Conservation (phyloP, 2,113 vertebrate genomes). For the Cyprinodon brontotheroides region DNA sequence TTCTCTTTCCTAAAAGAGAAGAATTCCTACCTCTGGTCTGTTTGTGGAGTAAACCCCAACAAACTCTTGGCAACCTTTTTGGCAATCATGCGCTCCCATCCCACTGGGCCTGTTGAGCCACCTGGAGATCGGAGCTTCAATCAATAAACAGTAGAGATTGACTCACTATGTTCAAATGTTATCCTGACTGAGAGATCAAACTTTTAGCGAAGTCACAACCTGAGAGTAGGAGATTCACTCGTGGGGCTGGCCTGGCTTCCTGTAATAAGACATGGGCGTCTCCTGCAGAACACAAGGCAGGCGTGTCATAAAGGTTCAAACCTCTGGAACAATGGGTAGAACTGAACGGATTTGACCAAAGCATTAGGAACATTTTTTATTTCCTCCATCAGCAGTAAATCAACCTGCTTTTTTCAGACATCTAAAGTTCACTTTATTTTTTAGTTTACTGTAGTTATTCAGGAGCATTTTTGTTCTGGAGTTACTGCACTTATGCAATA, state of each 20-base stretch:
- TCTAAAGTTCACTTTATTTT: not conserved
- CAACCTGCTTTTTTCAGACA: not conserved
- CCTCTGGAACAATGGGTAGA: not conserved
- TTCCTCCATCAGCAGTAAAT: not conserved
- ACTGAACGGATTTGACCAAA: not conserved
- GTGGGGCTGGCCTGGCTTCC: slow-evolving; percentile 79
- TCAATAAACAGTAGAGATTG: slow-evolving; percentile 10
- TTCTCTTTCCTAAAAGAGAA: not conserved
- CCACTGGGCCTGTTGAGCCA: slow-evolving; percentile 74
- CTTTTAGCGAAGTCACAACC: slow-evolving; percentile 53
- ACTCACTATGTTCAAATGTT: not conserved
- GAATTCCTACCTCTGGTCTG: slow-evolving; percentile 77
- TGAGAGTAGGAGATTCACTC: slow-evolving; percentile 83
- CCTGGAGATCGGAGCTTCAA: slow-evolving; percentile 58
- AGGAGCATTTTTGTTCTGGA: not conserved
- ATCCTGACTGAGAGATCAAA: not conserved
- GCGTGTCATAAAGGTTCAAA: not conserved
- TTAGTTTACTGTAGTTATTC: not conserved
- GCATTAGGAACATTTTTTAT: no score
- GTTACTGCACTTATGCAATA: not conserved
- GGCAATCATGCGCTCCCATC: slow-evolving; percentile 76
- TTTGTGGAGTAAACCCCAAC: slow-evolving; percentile 82
- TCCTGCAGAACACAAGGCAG: slow-evolving; percentile 58
- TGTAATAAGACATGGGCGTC: slow-evolving; percentile 78
- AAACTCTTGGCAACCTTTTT: slow-evolving; percentile 81